phyloP scores from a whole-genome alignment of 2,113 vertebrate species.

The Melanerpes formicivorus region DNA sequence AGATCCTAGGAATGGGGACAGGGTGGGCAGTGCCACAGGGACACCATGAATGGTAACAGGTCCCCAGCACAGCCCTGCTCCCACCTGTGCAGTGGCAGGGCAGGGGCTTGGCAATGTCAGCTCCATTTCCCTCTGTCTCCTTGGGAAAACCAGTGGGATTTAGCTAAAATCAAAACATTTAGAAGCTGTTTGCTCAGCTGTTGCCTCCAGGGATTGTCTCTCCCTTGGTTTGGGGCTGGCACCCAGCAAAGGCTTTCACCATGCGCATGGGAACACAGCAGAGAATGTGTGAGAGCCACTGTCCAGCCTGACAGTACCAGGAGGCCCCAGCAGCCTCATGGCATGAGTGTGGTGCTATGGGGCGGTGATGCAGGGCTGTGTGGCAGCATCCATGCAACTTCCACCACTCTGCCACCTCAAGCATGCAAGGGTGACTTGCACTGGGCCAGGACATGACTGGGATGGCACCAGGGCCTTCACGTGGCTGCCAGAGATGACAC shows the following conservation, averaged over 20 bases:
- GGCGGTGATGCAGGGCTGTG: neutral
- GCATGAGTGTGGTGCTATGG: fast-evolving
- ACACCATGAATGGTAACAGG: fast-evolving
- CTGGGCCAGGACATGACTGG: fast-evolving
- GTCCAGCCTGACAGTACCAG: neutral
- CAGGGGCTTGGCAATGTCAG: neutral
- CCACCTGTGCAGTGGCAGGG: neutral
- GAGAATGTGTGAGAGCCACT: neutral
- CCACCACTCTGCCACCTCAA: neutral
- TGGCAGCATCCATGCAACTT: neutral
- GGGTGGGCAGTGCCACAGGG: neutral
- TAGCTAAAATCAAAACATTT: neutral
- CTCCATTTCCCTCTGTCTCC: neutral
- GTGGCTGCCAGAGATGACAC: fast-evolving
- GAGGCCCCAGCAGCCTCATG: neutral
- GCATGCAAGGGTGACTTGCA: fast-evolving
- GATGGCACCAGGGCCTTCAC: fast-evolving
- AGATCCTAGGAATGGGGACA: fast-evolving
- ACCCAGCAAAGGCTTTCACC: neutral
- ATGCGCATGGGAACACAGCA: fast-evolving
- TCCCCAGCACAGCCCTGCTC: neutral
- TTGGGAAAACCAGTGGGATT: neutral
- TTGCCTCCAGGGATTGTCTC: neutral
- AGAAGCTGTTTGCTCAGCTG: neutral
- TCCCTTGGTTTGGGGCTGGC: fast-evolving